phyloP scores from a whole-genome alignment of 1,140 invertebrate species.

The Drosophila pruinosa region DNA sequence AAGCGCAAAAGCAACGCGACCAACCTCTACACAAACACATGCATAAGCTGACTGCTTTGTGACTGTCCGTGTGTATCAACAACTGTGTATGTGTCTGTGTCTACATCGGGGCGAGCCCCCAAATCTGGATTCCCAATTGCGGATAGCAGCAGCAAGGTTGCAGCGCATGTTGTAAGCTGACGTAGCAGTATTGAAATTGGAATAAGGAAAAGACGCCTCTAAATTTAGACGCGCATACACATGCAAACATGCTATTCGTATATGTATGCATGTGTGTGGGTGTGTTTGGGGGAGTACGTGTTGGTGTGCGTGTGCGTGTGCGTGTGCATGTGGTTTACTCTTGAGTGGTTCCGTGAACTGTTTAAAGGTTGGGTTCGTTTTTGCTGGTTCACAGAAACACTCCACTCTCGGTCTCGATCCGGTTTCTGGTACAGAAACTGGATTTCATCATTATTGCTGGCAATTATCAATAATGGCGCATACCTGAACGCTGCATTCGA shows the following conservation, averaged over 20 bases:
- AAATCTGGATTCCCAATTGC: constrained; percentile 70
- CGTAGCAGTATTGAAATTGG: constrained; percentile 15
- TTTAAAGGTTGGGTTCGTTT: not conserved
- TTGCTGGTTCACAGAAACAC: not conserved
- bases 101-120: constrained; percentile 69
- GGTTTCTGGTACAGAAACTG: constrained; percentile 13
- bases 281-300: not conserved
- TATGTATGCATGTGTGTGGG: not conserved
- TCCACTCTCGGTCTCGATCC: not conserved
- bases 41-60: not conserved
- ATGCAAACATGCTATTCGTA: not conserved
- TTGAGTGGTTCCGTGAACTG: constrained; percentile 27
- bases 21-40: constrained; percentile 6
- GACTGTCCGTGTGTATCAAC: too few relatives aligned
- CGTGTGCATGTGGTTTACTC: not conserved
- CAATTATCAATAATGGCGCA: constrained; percentile 4
- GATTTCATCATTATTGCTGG: constrained; percentile 16
- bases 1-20: constrained; percentile 52
- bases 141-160: constrained; percentile 10
- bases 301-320: not conserved
- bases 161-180: constrained; percentile 9
- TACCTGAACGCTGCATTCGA: not conserved
- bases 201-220: constrained; percentile 3
- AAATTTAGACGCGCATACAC: constrained; percentile 2
- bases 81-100: constrained; percentile 25